phyloP scores from a whole-genome alignment of 1,140 invertebrate species.

The Drosophila tani region DNA sequence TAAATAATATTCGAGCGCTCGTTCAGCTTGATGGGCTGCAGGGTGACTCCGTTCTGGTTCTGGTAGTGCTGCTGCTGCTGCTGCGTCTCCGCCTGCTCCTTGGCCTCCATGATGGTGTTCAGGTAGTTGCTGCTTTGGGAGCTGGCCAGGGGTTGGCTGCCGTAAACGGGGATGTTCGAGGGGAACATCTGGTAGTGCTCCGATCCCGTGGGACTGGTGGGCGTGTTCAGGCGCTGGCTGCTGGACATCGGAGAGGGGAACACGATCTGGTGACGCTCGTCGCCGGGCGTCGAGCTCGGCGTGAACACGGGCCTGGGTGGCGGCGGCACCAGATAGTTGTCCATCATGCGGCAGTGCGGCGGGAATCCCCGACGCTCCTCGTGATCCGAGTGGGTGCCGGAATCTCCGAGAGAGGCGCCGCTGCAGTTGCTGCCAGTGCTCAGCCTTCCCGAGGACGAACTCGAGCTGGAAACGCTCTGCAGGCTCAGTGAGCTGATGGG shows the following conservation, averaged over 20 bases:
- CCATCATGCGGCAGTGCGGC: conserved; percentile 85
- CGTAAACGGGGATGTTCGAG: conserved; percentile 83
- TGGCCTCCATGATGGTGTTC: conserved; percentile 81
- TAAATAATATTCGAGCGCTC: too few relatives aligned
- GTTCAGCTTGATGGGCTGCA: too few relatives aligned
- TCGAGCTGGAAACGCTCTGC: conserved; percentile 89
- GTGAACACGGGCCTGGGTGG: conserved; percentile 86
- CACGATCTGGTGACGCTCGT: conserved; percentile 78
- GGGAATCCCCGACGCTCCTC: conserved; percentile 89
- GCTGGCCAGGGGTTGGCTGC: conserved; percentile 58
- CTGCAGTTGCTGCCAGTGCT: conserved; percentile 91
- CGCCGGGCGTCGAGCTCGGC: conserved; percentile 77
- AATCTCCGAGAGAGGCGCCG: conserved; percentile 91
- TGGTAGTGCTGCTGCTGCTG: conserved; percentile 51
- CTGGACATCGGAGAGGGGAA: conserved; percentile 80
- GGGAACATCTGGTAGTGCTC: conserved; percentile 84
- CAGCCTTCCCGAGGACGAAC: conserved; percentile 91
- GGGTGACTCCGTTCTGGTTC: too few relatives aligned
- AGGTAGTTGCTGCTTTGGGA: conserved; percentile 76
- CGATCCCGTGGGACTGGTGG: conserved; percentile 76
- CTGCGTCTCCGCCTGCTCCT: conserved; percentile 69
- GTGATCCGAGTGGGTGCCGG: conserved; percentile 93
- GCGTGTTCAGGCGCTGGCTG: conserved; percentile 70
- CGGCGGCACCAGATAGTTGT: conserved; percentile 87
- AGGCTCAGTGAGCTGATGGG: conserved; percentile 91